Evolutionary conservation across 1,140 invertebrate genomes (phyloP).

Genomic region (Drosophila kurseongensis): DNA sequence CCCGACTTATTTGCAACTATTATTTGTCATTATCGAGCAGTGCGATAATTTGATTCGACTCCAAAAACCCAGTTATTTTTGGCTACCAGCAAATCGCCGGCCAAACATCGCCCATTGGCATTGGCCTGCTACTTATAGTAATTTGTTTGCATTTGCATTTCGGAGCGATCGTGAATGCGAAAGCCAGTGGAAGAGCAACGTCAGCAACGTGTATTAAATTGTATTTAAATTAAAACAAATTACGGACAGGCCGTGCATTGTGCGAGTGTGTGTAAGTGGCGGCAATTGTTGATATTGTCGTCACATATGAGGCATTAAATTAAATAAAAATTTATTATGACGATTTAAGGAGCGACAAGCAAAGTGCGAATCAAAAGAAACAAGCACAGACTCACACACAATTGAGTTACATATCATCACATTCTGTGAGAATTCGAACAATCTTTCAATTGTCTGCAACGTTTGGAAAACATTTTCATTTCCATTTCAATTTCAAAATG

Average conservation of each 20-base stretch:
- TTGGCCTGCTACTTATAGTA: conserved; percentile 22
- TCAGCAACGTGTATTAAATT: conserved; percentile 70
- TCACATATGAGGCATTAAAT: conserved; percentile 72
- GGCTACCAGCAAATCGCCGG: conserved; percentile 15
- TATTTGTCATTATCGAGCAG: conserved; percentile 46
- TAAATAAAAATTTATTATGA: conserved; percentile 82
- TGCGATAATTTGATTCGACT: conserved; percentile 48
- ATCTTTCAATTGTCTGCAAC: conserved; percentile 60
- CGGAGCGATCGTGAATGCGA: conserved; percentile 13
- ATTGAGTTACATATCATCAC: conserved; percentile 67
- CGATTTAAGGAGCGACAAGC: conserved; percentile 70
- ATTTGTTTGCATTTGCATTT: conserved; percentile 58
- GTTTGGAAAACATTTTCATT: conserved; percentile 24
- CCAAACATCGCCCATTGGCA: conserved; percentile 27
- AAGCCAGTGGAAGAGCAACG: conserved; percentile 26
- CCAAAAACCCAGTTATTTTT: conserved; percentile 32
- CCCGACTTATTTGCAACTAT: conserved; percentile 37
- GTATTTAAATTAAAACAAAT: conserved; percentile 83
- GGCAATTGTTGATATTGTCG: conserved; percentile 72
- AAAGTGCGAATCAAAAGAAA: conserved; percentile 67
- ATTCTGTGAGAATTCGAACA: conserved; percentile 28
- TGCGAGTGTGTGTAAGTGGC: conserved; percentile 61
- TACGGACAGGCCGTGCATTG: conserved; percentile 56
- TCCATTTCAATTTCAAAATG: conserved; percentile 21
- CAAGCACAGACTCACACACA: conserved; percentile 49